Base-by-base conservation (phyloP, 2,888 invertebrate genomes). In the Conops quadrifasciatus region DNA sequence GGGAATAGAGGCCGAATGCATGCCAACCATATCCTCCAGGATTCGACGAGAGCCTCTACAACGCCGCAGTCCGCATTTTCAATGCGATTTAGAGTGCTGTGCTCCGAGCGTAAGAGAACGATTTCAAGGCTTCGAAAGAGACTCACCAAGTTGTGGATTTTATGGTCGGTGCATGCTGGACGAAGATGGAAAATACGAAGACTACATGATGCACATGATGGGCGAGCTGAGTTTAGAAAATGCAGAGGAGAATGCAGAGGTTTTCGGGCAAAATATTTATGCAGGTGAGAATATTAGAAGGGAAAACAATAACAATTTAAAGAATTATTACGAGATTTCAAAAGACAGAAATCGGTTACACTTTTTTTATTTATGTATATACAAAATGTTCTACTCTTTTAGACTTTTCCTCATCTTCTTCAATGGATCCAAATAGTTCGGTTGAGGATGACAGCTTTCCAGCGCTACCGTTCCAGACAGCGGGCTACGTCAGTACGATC, bases 391-490 rank as follows among this genome's bases (percentile, higher is more conserved):
- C 28, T 19, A 24, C 21, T 36, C 7, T n/a, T 21, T 16, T 30
- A 83, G 83, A 83, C 3, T 74, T 81, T 28, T 83, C 79, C 15
- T 77, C 83, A 67, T 83, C 82, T 19, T 83, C 83, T 24, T 79
- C 78, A 16, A 82, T 82, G 63, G 81, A 75, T 43, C 76, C 74
- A 56, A 73, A 75, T 49, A 75, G 77, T 49, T 78, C 77, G 21
- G 60, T 78, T 30, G 76, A 74, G 19, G 80, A 80, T 72, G 75
- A 80, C 72, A 80, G 81, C 77, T 63, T 75, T 66, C 78, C 84
- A 3, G 79, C 84, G 70, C 73, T 84, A 4, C 80, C 83, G 71
- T 78, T 76, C 47, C 83, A 82, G 51, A 75, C 77, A 15, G 76
- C 80, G 0, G 79, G 78, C 58, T 82, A 78, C 72, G 81, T 82